These are phyloP conservation scores for Chrysodeixis includens DNA, from an alignment of 2,888 invertebrate species.

Conservation along the genomic window DNA sequence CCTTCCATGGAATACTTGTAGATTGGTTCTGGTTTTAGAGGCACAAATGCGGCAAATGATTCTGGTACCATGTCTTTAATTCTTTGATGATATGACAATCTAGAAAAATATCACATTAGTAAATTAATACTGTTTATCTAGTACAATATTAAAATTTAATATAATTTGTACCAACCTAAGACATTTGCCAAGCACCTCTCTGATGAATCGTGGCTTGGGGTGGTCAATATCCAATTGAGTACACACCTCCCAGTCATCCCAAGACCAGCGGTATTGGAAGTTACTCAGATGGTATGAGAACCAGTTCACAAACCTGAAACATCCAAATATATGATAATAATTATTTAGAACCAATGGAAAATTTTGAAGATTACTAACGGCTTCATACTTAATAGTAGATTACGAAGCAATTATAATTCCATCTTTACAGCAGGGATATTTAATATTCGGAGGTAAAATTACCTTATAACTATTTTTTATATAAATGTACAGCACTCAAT, in stretches of 20 bases:
- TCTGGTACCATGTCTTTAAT: conserved; percentile 97
- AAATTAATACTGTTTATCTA: too few species aligned
- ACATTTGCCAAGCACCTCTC: conserved; percentile 96
- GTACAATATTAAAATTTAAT: too few species aligned
- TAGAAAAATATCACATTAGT: too few species aligned
- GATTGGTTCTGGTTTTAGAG: conserved; percentile 94
- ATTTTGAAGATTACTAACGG: neutral
- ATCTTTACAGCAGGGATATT: too few species aligned
- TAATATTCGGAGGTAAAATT: too few species aligned
- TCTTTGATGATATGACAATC: conserved; percentile 97
- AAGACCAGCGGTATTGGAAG: conserved; percentile 99
- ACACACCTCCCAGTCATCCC: conserved; percentile 98
- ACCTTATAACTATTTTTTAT: too few species aligned
- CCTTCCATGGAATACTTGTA: conserved; percentile 97
- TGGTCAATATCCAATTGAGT: conserved; percentile 95
- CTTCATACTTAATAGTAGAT: neutral
- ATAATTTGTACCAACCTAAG: conserved; percentile 91
- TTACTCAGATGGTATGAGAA: conserved; percentile 99
- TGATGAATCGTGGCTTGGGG: conserved; percentile 98
- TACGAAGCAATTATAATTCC: neutral
- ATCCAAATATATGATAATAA: conserved; percentile 10
- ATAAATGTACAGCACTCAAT: too few species aligned
- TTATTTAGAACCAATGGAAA: neutral
- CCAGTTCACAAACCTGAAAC: conserved; percentile 97
- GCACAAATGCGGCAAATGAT: conserved; percentile 95